A percentile compares a stretch with the other conserved stretches of the same genome.
Conservation (phyloP, 92 coral and sea anemone species). For the Porites rus region DNA sequence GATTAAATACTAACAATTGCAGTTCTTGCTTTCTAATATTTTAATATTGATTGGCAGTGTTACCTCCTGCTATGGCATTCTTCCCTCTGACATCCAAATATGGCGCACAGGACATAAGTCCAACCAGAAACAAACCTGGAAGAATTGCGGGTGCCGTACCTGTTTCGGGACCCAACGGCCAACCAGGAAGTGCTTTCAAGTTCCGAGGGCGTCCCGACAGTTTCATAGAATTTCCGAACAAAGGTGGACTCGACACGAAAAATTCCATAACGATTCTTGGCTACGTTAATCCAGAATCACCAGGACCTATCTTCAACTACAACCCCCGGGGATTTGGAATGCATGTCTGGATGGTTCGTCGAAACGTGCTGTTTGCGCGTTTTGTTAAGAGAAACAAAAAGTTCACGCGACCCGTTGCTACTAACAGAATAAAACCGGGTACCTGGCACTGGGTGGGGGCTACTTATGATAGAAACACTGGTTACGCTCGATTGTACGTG, state of each 20-base stretch:
- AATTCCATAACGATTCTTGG: slow-evolving; percentile 74
- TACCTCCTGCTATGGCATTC: slow-evolving; percentile 84
- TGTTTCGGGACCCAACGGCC: slow-evolving; percentile 69
- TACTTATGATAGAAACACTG: slow-evolving; percentile 58
- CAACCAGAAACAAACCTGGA: slow-evolving; percentile 70
- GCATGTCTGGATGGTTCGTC: slow-evolving; percentile 77
- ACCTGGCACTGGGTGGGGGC: slow-evolving; percentile 68
- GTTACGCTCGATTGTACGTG: slow-evolving; percentile 59
- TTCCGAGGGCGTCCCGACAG: slow-evolving; percentile 78
- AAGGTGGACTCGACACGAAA: slow-evolving; percentile 61
- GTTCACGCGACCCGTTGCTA: slow-evolving; percentile 48
- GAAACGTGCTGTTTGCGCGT: slow-evolving; percentile 59
- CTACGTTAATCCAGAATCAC: slow-evolving; percentile 69
- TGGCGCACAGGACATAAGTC: slow-evolving; percentile 69
- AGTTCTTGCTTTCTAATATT: neutral
- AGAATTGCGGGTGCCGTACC: slow-evolving; percentile 50
- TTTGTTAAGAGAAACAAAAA: slow-evolving; percentile 64
- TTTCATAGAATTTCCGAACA: slow-evolving; percentile 81
- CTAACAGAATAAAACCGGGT: slow-evolving; percentile 56
- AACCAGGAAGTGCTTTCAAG: slow-evolving; percentile 67
- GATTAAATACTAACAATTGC: neutral
- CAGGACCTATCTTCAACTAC: slow-evolving; percentile 78
- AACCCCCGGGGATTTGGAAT: slow-evolving; percentile 70
- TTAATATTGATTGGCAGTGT: slow-evolving; percentile 22
- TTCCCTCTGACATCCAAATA: slow-evolving; percentile 63